These are phyloP conservation scores for Macquaria australasica DNA, from an alignment of 2,113 vertebrate species.

Conservation along the genomic window DNA sequence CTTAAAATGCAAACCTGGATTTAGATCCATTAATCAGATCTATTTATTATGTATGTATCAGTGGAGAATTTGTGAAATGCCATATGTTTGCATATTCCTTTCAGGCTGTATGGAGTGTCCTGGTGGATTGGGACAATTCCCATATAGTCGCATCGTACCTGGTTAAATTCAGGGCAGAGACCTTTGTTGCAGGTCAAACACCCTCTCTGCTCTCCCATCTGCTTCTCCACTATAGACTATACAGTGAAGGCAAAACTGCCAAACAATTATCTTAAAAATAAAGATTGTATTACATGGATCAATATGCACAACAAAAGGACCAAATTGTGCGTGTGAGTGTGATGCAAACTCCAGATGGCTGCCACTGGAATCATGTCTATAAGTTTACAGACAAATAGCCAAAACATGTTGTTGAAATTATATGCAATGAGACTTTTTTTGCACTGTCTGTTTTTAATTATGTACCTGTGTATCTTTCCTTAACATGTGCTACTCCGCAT, in stretches of 20 bases:
- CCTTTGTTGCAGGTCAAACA: background rate
- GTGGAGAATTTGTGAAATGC: background rate
- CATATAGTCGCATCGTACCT: background rate
- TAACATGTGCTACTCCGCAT: background rate
- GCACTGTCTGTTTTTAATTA: background rate
- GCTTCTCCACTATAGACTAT: background rate
- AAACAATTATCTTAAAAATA: background rate
- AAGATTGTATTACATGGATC: background rate
- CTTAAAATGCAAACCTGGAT: too few species aligned
- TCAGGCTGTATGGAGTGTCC: background rate
- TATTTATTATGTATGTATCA: background rate
- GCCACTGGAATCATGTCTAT: background rate
- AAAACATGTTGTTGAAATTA: background rate
- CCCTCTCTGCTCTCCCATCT: background rate
- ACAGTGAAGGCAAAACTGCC: background rate
- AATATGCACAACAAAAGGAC: background rate
- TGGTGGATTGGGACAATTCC: background rate
- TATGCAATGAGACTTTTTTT: background rate
- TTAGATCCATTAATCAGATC: background rate
- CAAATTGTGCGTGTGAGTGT: background rate
- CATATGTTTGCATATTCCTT: slow-evolving; percentile 1
- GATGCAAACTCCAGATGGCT: background rate
- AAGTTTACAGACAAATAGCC: background rate
- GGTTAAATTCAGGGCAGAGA: background rate
- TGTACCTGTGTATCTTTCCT: background rate